Percentiles rank a stretch among this genome's conserved stretches.
phyloP scores from a whole-genome alignment of 2,888 invertebrate genomes.

The Stomorhina lunata region DNA sequence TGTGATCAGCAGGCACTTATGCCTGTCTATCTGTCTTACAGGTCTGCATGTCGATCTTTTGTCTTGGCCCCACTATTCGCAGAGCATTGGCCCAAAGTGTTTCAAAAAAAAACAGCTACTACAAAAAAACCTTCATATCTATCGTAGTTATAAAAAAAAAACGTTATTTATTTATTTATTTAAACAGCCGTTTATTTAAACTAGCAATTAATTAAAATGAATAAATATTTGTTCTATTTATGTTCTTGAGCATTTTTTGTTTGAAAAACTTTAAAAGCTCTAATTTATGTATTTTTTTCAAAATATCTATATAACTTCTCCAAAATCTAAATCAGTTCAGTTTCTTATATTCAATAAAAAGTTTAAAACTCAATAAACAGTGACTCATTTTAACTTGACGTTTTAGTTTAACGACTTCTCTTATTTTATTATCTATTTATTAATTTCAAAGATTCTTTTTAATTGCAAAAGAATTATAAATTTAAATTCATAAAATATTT shows the following conservation, averaged over 20 bases:
- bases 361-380: too few relatives aligned
- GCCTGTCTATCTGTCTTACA: background rate
- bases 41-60: background rate
- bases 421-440: too few relatives aligned
- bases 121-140: slow-evolving; percentile 46
- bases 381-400: slow-evolving; percentile 24
- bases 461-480: too few relatives aligned
- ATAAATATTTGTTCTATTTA: slow-evolving; percentile 33
- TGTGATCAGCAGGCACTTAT: slow-evolving; percentile 39
- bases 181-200: slow-evolving; percentile 56
- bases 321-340: slow-evolving; percentile 40
- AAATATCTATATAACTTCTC: slow-evolving; percentile 33
- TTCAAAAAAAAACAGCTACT: slow-evolving; percentile 3
- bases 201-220: slow-evolving; percentile 37
- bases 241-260: background rate
- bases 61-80: background rate
- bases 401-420: background rate
- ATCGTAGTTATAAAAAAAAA: background rate
- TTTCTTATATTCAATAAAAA: background rate
- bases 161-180: slow-evolving; percentile 34
- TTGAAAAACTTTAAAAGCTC: background rate
- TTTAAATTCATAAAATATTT: too few relatives aligned
- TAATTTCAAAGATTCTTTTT: too few relatives aligned
- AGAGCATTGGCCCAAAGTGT: slow-evolving; percentile 25
- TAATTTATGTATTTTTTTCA: background rate